Conservation (phyloP, 1,140 invertebrate genomes). For the Aphelenchoides besseyi region DNA sequence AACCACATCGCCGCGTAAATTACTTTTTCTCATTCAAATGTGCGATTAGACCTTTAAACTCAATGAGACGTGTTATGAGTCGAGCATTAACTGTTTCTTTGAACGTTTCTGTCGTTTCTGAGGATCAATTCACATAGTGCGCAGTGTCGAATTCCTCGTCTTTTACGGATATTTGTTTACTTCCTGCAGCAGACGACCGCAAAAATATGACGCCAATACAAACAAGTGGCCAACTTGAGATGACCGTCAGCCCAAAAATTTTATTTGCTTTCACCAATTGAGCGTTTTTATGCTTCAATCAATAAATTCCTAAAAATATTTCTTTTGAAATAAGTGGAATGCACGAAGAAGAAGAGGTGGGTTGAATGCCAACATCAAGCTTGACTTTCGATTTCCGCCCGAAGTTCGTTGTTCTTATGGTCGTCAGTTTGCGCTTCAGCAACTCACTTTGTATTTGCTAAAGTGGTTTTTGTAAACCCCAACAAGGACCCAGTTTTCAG, state of each 20-base stretch:
- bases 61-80: neutral
- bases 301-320: too few relatives aligned
- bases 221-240: too few relatives aligned
- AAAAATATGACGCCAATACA: too few relatives aligned
- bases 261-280: too few relatives aligned
- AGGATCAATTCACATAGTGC: neutral
- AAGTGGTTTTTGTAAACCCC: too few relatives aligned
- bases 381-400: neutral
- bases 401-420: too few relatives aligned
- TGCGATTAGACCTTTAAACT: neutral
- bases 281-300: too few relatives aligned
- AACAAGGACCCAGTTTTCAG: too few relatives aligned
- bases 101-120: neutral
- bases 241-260: neutral
- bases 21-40: neutral
- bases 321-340: neutral
- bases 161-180: neutral
- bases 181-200: neutral
- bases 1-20: conserved; percentile 18
- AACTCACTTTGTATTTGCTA: too few relatives aligned
- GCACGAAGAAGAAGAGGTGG: neutral
- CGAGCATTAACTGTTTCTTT: too few relatives aligned
- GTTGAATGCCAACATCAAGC: too few relatives aligned
- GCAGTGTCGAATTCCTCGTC: neutral
- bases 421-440: too few relatives aligned